Evolutionary conservation across 2,113 vertebrate genomes (phyloP).

Genomic region (Thoracochromis brauschi): DNA sequence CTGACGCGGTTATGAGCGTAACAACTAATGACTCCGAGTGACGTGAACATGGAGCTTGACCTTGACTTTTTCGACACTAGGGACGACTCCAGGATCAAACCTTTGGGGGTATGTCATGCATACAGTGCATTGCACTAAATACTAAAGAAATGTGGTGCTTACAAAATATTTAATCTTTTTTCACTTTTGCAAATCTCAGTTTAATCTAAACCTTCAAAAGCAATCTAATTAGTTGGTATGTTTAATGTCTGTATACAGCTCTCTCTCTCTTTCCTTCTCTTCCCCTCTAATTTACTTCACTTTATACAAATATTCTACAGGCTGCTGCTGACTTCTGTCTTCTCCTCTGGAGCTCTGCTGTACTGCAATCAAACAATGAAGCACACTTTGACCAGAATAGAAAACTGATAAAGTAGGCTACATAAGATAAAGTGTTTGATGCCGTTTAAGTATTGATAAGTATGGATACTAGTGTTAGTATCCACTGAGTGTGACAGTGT

Average conservation of each 20-base stretch:
- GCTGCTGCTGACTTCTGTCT: background rate
- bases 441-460: rapidly evolving
- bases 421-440: background rate
- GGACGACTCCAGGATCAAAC: too few species aligned
- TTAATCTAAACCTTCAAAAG: too few species aligned
- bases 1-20: background rate
- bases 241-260: too few species aligned
- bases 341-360: background rate
- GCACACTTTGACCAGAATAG: background rate
- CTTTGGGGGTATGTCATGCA: too few species aligned
- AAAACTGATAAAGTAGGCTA: rapidly evolving
- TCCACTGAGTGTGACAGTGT: background rate
- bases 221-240: too few species aligned
- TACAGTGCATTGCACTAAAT: too few species aligned
- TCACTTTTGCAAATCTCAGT: too few species aligned
- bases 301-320: background rate
- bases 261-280: too few species aligned
- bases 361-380: background rate
- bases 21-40: background rate
- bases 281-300: background rate
- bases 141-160: rapidly evolving
- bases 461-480: background rate
- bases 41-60: background rate
- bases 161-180: too few species aligned
- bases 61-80: too few species aligned